Evolutionary conservation across 1,140 invertebrate species (phyloP).

Genomic region (Sinella curviseta): DNA sequence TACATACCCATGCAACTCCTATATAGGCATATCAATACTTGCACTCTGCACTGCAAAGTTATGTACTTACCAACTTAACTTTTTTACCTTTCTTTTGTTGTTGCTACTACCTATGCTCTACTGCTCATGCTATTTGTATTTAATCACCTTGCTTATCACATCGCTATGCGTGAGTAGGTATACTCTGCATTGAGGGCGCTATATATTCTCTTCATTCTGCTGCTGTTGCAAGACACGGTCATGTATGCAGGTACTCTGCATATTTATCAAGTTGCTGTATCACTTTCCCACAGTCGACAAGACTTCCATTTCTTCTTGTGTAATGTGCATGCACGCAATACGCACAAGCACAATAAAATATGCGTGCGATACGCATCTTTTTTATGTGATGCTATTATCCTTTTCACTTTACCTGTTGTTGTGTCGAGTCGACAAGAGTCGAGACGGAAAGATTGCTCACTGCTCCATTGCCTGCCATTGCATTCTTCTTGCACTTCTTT

Average conservation of each 20-base stretch:
- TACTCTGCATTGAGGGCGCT: not conserved
- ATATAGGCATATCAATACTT: no score
- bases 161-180: not conserved
- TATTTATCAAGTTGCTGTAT: conserved; percentile 1
- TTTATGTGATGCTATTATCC: not conserved
- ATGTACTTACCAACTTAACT: no score
- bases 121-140: not conserved
- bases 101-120: no score
- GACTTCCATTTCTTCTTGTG: no score
- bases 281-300: conserved; percentile 15
- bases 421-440: not conserved
- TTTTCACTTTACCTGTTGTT: not conserved
- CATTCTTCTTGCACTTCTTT: no score
- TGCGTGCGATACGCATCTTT: not conserved
- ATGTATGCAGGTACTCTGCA: not conserved
- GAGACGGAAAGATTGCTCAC: not conserved
- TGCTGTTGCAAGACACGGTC: not conserved
- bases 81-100: no score
- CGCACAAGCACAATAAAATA: not conserved
- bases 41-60: no score
- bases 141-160: not conserved
- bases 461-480: no score
- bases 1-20: conserved; percentile 20
- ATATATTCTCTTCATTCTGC: not conserved
- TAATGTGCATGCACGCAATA: no score